Evolutionary conservation across 2,888 invertebrate genomes (phyloP), one percentile per base, ranked within the genome.

Genomic region (Heteropelma amictum): DNA sequence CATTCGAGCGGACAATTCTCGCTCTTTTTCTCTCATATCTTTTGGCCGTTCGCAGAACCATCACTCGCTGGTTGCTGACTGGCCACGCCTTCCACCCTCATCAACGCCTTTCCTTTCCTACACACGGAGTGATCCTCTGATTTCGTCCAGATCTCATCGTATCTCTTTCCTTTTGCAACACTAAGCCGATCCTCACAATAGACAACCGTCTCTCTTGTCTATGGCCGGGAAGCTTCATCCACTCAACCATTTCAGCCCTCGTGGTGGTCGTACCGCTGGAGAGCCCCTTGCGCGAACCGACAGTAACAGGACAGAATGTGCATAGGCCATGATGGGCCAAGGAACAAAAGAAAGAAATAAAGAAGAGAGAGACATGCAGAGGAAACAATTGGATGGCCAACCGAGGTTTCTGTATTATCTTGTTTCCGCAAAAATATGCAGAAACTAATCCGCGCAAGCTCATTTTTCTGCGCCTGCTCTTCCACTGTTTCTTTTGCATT

Each of bases 361-460:
- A 30, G 12, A 49, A 19, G 45, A 54, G 35, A 33, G 45, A 38
- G 45, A 12, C 35, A 45, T 19, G 30, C 12, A 10, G 51, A 35
- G 23, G 47, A 58, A 51, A 45, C 45, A 49, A 56, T 64, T 79
- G 83, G 76, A 77, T 77, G 82, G 82, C 82, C 79, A 79, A 83
- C 80, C 78, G 81, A 83, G 81, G 80, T 81, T 83, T 87, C 87
- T 86, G 84, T 86, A 85, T 87, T 88, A 87, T 86, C 86, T 87
- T 85, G 86, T 87, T 88, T 86, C 84, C 84, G 83, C 83, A 85
- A 87, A 87, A 87, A 85, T 85, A 84, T 85, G 86, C 82, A 82
- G 80, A 84, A 82, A 85, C 85, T 87, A 87, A 88, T 88, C 85
- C 85, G 82, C 84, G 83, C 79, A 80, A 83, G 81, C 84, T 85